Base-by-base conservation (phyloP, 2,113 vertebrate genomes). In the Neogobius melanostomus region DNA sequence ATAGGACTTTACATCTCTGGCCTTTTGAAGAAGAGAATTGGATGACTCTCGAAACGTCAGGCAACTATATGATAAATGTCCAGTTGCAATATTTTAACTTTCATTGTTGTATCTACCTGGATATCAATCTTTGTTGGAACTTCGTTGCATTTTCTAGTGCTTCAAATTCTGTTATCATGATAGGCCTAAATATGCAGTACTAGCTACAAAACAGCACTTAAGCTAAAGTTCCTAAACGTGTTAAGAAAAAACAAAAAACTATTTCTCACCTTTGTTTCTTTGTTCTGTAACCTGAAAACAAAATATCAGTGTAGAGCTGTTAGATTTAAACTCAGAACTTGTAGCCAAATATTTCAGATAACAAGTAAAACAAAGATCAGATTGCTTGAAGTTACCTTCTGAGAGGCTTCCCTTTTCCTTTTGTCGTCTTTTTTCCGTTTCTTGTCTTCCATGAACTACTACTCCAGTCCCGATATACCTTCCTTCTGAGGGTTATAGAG, bases 401-500 rank as follows among this genome's bases (percentile, higher is more conserved):
- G 98, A 93, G 96, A 94, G 93, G 95, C 94, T 93, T 98, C 98
- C 92, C 96, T 98, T 95, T 99, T 98, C 93, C 96, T 96, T 95
- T 98, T 99, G 89, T 98, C 97, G 91, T 98, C 97, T 91, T 99
- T 99, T 93, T 99, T 99, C 95, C 97, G 98, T 99, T 98, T 99
- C 97, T 98, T 99, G 97, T 99, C 98, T 98, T 99, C 98, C 98
- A 99, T 99, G 96, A 99, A 99, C 97, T 98, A 96, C 96, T 95
- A 94, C 96, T 97, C 96, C 95, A 94, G 96, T 98, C 95, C 95
- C 93, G 95, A 95, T 93, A 89, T 93, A 95, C 95, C 92, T 95
- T 94, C 97, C 94, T 97, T 72, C 91, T 66, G 59, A 68, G 67
- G 14, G 21, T 11, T 7, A 3, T 44, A 42, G 2, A 15, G 16